Percentiles rank a stretch among this genome's conserved stretches.
These are phyloP conservation scores for Carapus acus DNA, from an alignment of 2,797 vertebrate genomes.

Conservation along the genomic window DNA sequence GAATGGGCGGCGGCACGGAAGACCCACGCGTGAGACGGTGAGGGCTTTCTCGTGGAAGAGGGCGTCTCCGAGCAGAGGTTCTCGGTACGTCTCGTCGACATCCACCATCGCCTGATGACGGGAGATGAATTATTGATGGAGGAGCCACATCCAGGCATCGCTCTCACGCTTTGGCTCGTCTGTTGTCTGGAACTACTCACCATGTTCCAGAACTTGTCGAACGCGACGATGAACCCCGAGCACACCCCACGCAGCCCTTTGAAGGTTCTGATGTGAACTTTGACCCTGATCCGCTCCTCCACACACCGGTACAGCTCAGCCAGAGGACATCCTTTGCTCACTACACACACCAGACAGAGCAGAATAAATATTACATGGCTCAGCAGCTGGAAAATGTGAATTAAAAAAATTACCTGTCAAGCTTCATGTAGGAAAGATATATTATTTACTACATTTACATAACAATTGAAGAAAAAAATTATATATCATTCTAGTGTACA, in stretches of 20 bases:
- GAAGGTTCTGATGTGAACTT: slow-evolving; percentile 94
- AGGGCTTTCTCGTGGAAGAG: slow-evolving; percentile 87
- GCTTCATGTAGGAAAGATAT: too few relatives aligned
- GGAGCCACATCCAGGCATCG: background rate
- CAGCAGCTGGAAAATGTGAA: too few relatives aligned
- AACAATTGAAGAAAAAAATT: too few relatives aligned
- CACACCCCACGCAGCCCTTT: slow-evolving; percentile 95
- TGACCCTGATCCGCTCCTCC: slow-evolving; percentile 83
- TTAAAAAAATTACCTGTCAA: too few relatives aligned
- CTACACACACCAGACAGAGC: slow-evolving; percentile 53
- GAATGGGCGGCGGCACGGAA: too few relatives aligned
- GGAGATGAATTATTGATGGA: background rate
- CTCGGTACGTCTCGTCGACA: slow-evolving; percentile 95
- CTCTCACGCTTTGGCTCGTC: background rate
- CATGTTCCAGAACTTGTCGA: slow-evolving; percentile 99
- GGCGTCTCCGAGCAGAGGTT: slow-evolving; percentile 87
- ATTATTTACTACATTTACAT: too few relatives aligned
- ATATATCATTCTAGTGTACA: too few relatives aligned
- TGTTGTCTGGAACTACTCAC: slow-evolving; percentile 61
- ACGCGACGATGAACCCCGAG: slow-evolving; percentile 91
- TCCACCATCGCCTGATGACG: slow-evolving; percentile 87
- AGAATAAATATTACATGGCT: too few relatives aligned
- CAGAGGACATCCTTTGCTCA: slow-evolving; percentile 87
- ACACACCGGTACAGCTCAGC: slow-evolving; percentile 90
- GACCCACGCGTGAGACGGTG: slow-evolving; percentile 84